Base-by-base conservation (phyloP, 2,888 invertebrate genomes). In the Galeopsomyia nigrocyanea region DNA sequence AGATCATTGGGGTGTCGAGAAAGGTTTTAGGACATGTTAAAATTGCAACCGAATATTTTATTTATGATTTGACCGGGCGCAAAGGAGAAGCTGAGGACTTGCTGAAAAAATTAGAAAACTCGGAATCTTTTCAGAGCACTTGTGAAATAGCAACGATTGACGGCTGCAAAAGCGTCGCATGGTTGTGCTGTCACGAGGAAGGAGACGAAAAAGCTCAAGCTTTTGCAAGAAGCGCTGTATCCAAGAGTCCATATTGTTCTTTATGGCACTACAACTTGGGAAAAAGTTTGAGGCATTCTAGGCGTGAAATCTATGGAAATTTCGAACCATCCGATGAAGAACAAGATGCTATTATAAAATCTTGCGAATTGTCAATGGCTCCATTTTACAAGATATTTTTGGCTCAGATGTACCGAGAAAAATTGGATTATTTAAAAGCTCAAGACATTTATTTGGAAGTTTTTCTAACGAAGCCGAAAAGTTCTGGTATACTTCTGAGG, bases 211-310 rank as follows among this genome's bases (percentile, higher is more conserved):
- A 14, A 14, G 62, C 62, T 9, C 53, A 31, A 14, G 13, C 16
- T 1, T 61, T 17, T 47, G 62, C 68, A 17, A 21, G 19, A 47
- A 3, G 16, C 3, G 68, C 68, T 2, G 7, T 21, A 9, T 3
- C 10, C 3, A 26, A 5, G 10, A 68, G 55, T 26, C 47, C 51
- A 2, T 46, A 51, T 9, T 60, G 64, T 17, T 26, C 65, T 6
- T 14, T 49, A 3, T 71, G 70, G 70, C 53, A 71, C 7, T 71
- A 46, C 50, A 9, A 50, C 22, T 51, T 63, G 2, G 63, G 50
- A 2, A 50, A 64, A 64, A 63, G 63, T 39, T 51, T 70, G 22
- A 26, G 69, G 13, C 17, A 63, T 7, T 19, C 16, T 0, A 47
- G 69, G 10, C 62, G 69, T 2, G 14, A 26, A 14, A 9, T 21